Percentiles rank a stretch among this genome's conserved stretches.
Evolutionary conservation across 2,888 invertebrate genomes (phyloP).

Genomic region (Pteria penguin): DNA sequence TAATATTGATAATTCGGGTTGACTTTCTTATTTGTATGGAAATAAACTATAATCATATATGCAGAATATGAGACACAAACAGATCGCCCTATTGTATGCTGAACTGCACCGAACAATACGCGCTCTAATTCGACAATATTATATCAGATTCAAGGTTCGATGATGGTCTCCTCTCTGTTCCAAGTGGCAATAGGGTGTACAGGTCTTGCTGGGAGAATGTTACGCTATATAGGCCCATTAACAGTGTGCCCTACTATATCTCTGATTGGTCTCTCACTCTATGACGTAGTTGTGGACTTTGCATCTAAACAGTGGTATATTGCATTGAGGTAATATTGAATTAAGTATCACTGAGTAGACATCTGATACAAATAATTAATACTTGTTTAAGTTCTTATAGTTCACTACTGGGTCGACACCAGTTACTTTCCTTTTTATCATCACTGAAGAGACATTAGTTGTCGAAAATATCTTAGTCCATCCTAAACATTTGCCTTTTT

Average conservation of each 20-base stretch:
- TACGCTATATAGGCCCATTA: slow-evolving; percentile 89
- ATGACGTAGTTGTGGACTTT: slow-evolving; percentile 88
- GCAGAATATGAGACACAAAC: too few species aligned
- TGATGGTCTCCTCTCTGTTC: slow-evolving; percentile 88
- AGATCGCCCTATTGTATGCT: too few species aligned
- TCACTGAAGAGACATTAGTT: too few species aligned
- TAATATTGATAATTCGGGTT: too few species aligned
- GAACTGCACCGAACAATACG: not conserved
- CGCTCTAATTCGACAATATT: too few species aligned
- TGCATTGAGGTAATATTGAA: slow-evolving; percentile 89
- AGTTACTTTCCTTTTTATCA: too few species aligned
- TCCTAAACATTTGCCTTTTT: too few species aligned
- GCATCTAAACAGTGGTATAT: slow-evolving; percentile 92
- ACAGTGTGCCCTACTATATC: slow-evolving; percentile 92
- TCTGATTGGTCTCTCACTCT: slow-evolving; percentile 89
- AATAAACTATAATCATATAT: not conserved
- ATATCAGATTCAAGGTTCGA: slow-evolving; percentile 86
- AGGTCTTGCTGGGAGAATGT: slow-evolving; percentile 88
- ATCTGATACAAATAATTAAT: too few species aligned
- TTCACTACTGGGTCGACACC: not conserved
- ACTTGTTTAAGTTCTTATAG: not conserved
- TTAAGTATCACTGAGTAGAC: too few species aligned
- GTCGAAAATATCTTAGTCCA: too few species aligned
- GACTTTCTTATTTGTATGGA: not conserved
- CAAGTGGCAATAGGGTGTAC: slow-evolving; percentile 86